phyloP scores from a whole-genome alignment of 2,797 vertebrate genomes.

The Manis javanica region DNA sequence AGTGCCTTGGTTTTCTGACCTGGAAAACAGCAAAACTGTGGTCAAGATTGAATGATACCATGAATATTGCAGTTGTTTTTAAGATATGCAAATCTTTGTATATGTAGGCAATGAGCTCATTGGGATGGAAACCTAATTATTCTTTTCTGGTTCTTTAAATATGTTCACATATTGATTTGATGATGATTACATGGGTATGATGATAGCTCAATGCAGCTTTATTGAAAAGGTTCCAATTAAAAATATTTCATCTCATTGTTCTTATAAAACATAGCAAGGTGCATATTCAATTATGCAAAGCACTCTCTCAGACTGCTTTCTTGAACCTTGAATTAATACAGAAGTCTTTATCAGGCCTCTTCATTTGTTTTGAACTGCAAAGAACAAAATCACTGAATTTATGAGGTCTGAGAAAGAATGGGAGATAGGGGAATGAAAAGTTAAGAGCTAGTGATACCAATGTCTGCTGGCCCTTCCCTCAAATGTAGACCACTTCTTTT shows the following conservation, averaged over 20 bases:
- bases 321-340: not conserved
- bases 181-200: not conserved
- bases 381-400: not conserved
- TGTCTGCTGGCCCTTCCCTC: not conserved
- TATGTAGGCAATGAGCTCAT: not conserved
- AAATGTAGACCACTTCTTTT: not conserved
- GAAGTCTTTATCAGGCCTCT: not conserved
- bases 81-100: slow-evolving; percentile 6
- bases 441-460: not conserved
- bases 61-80: not conserved
- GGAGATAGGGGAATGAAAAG: not conserved
- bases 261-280: not conserved
- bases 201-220: not conserved
- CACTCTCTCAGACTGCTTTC: not conserved
- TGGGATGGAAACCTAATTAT: not conserved
- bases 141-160: not conserved
- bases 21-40: slow-evolving; percentile 4
- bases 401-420: not conserved
- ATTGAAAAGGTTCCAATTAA: not conserved
- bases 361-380: not conserved
- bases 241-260: not conserved
- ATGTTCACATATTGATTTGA: slow-evolving; percentile 20
- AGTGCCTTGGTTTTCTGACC: slow-evolving; percentile 21
- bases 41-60: not conserved
- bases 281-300: not conserved